Percentiles rank a stretch among this genome's conserved stretches.
Evolutionary conservation across 2,113 vertebrate genomes (phyloP).

Genomic region (Morone saxatilis): DNA sequence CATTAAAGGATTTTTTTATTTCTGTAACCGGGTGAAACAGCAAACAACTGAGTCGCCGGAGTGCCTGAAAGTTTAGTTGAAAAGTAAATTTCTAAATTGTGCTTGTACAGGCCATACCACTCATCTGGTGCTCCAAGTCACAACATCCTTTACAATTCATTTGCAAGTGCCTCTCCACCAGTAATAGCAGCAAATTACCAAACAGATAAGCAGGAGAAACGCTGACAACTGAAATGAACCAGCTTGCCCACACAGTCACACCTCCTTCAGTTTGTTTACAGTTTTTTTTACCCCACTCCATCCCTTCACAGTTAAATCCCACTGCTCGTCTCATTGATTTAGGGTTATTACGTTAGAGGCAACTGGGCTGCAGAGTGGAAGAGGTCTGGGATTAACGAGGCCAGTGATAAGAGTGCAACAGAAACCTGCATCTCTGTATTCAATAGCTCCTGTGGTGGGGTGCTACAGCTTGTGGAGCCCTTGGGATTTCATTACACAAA

Average conservation of each 20-base stretch:
- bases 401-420: slow-evolving; percentile 77
- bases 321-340: slow-evolving; percentile 79
- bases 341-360: slow-evolving; percentile 79
- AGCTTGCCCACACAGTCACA: background rate
- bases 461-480: slow-evolving; percentile 58
- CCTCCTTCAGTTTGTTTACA: slow-evolving; percentile 49
- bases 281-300: slow-evolving; percentile 34
- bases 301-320: slow-evolving; percentile 65
- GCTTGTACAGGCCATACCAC: background rate
- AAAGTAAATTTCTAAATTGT: background rate
- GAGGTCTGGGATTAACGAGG: slow-evolving; percentile 80
- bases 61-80: background rate
- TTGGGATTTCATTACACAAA: slow-evolving; percentile 81
- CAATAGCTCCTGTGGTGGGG: slow-evolving; percentile 78
- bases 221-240: background rate
- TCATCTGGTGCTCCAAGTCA: slow-evolving; percentile 25
- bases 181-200: slow-evolving; percentile 30
- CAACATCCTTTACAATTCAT: slow-evolving; percentile 14
- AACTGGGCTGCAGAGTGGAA: slow-evolving; percentile 63
- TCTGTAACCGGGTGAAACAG: too few relatives aligned
- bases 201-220: slow-evolving; percentile 30
- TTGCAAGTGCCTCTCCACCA: background rate
- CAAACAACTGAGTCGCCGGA: too few relatives aligned
- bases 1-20: too few relatives aligned
- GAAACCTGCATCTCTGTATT: slow-evolving; percentile 72